These are phyloP conservation scores for Castor canadensis DNA, from an alignment of 2,113 vertebrate genomes.

Conservation along the genomic window DNA sequence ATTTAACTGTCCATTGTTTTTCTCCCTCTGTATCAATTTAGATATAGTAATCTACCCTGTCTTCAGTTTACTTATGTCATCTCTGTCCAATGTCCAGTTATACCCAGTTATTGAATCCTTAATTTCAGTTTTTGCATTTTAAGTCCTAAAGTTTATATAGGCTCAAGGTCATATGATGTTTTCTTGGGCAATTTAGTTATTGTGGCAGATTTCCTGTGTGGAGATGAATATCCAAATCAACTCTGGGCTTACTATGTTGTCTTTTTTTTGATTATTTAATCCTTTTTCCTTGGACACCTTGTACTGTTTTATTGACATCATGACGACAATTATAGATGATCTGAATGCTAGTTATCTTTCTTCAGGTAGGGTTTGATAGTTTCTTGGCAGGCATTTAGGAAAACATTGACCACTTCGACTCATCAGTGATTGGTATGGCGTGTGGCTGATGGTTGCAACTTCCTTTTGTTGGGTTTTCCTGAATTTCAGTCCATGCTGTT, in stretches of 20 bases:
- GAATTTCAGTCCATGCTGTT: not conserved
- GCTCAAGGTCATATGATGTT: not conserved
- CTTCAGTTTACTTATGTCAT: slow-evolving; percentile 4
- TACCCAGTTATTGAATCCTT: not conserved
- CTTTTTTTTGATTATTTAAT: slow-evolving; percentile 55
- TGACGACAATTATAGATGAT: not conserved
- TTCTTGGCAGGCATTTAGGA: not conserved
- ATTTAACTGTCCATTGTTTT: not conserved
- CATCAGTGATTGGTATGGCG: not conserved
- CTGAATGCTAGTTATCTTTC: not conserved
- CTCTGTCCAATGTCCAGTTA: not conserved
- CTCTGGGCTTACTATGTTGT: not conserved
- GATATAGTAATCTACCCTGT: not conserved
- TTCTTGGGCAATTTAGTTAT: not conserved
- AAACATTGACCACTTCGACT: slow-evolving; percentile 9
- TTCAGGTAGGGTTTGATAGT: slow-evolving; percentile 8
- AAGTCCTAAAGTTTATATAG: not conserved
- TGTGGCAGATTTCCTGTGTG: not conserved
- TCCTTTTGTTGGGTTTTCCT: not conserved
- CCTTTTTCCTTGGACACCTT: not conserved
- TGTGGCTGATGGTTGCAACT: no score
- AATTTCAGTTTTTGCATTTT: slow-evolving; percentile 27
- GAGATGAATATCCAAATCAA: not conserved
- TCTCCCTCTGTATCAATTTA: not conserved
- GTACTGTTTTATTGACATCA: slow-evolving; percentile 33